Conservation (phyloP, 2,888 invertebrate genomes). For the Ectropis crepuscularia region DNA sequence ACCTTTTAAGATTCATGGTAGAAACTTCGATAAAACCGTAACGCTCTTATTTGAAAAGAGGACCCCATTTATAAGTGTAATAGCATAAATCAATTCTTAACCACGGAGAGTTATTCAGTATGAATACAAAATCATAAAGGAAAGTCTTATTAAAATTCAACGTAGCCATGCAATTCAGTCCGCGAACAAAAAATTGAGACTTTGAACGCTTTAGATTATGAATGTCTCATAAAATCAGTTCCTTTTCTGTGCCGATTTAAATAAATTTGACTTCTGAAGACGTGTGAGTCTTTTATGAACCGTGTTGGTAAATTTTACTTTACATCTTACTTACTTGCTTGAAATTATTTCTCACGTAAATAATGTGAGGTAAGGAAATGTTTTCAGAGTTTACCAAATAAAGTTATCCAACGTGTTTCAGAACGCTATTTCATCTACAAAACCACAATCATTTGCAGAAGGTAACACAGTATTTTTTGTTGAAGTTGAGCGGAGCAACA, state of each 20-base stretch:
- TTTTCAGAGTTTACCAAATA: too few relatives aligned
- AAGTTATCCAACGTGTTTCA: too few relatives aligned
- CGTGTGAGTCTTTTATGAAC: not conserved
- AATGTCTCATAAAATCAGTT: constrained; percentile 40
- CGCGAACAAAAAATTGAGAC: constrained; percentile 51
- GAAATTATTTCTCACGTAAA: too few relatives aligned
- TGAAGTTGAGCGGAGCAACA: too few relatives aligned
- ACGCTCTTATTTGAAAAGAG: constrained; percentile 51
- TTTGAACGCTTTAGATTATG: constrained; percentile 50
- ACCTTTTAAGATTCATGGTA: constrained; percentile 34
- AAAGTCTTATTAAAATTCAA: constrained; percentile 66
- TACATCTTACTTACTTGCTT: too few relatives aligned
- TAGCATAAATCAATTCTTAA: constrained; percentile 68
- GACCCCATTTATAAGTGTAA: constrained; percentile 59
- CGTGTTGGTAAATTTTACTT: not conserved
- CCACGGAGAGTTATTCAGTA: constrained; percentile 56
- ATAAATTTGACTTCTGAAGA: constrained; percentile 11
- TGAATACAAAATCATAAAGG: constrained; percentile 66
- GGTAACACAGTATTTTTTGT: too few relatives aligned
- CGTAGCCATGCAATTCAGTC: constrained; percentile 58
- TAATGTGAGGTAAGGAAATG: too few relatives aligned
- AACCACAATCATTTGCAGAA: too few relatives aligned
- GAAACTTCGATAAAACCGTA: constrained; percentile 43
- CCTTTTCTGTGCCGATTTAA: constrained; percentile 20
- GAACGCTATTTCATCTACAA: too few relatives aligned